Base-by-base conservation (phyloP, 2,888 invertebrate species). In the Melieria crassipennis region DNA sequence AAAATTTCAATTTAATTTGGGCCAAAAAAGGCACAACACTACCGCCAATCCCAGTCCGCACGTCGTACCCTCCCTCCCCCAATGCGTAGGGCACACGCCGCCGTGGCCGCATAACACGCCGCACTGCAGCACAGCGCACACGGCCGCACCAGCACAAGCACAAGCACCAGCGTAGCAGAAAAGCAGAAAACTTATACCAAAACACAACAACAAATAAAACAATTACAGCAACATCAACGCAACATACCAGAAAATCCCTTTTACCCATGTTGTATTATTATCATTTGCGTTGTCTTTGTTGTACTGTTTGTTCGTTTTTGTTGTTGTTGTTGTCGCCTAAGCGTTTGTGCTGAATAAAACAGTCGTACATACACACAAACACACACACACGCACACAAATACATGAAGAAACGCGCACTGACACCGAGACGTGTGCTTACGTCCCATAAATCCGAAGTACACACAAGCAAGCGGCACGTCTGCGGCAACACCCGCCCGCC, bases 1-100 rank as follows among this genome's bases (percentile, higher is more conserved):
- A 75, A 78, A 78, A 77, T 76, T 78, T 78, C 78, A 77, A 78
- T 78, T 78, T 76, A 78, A 78, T 78, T 76, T 77, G 70, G 47
- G 52, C 69, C 64, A 42, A 69, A 69, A 67, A 72, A 67, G 58
- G 65, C 62, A 43, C 58, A 72, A 69, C 50, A 48, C 52, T 30
- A 30, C 30, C 30, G 30, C 30, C 30, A 30, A 30, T 30, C 30
- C 30, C 30, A 30, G 30, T 30, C 30, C 30, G 30, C 30, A 30
- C 30, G 1, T 30, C 30, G 30, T 30, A 30, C 30, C 30, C 30
- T 30, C 30, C 30, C 30, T 3, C 30, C 30, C 30, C 30, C 3
- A 2, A 30, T 30, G 30, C 30, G 2, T 30, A 30, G 30, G 30
- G 16, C 52, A 60, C 16, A 56, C 46, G 45, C 48, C 43, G 16